Base-by-base conservation (phyloP, 2,888 invertebrate species). In the Morpho achilles region DNA sequence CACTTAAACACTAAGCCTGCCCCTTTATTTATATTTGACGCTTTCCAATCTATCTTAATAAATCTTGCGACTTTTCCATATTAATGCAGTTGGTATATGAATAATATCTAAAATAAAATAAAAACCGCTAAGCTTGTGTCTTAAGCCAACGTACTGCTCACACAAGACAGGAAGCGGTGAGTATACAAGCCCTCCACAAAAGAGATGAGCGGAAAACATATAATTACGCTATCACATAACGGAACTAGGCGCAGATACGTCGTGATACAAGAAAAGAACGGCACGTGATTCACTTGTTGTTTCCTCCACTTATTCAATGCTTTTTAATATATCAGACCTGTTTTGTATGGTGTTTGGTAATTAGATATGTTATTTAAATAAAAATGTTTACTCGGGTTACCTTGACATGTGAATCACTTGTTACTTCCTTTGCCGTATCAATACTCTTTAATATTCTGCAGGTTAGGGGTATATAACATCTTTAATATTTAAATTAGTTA, bases 171-270 rank as follows among this genome's bases (percentile, higher is more conserved):
- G 87, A 87, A 85, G 75, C 79, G 67, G 71, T 70, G 75, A 75
- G 77, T 76, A 74, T 74, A 78, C 78, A 73, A 71, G 76, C 77
- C 64, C 75, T 69, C 69, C 72, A 82, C 82, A 86, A 82, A 82
- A 83, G 82, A 80, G 81, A 81, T 76, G 79, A 77, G 73, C 80
- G 82, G 79, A 80, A 78, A 81, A 87, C 83, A 85, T 84, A 84
- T 87, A 86, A 88, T 88, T 88, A 87, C 69, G 75, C 78, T 83
- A 86, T 84, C 83, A 65, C 66, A 70, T 79, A 76, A 77, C 82
- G 74, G 77, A 79, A 78, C 76, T 66, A 71, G 62, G 68, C 65
- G 65, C 69, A 68, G 71, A 71, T 69, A 70, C 60, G 70, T 67
- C 67, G 67, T 65, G 72, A 70, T 67, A 70, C 66, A 67, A 67